Conservation (phyloP, 1,140 invertebrate species). For the Physella acuta region DNA sequence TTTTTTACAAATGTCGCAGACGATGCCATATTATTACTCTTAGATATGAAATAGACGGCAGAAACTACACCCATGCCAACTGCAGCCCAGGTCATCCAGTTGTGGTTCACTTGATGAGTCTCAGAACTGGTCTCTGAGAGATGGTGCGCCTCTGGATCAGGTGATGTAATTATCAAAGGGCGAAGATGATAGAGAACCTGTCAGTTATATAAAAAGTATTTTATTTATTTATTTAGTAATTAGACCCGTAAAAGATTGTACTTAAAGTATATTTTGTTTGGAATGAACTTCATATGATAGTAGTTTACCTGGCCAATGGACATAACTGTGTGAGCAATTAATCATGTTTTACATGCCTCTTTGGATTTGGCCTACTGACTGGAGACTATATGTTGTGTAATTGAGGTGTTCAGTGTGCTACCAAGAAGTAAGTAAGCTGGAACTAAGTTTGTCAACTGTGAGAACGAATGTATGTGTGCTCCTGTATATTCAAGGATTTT, state of each 20-base stretch:
- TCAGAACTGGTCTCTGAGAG: background rate
- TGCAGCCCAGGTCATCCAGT: constrained; percentile 16
- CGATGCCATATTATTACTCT: constrained; percentile 10
- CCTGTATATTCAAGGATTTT: background rate
- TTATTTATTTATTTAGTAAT: background rate
- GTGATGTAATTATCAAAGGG: constrained; percentile 34
- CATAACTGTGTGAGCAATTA: background rate
- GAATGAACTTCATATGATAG: background rate
- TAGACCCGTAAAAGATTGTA: background rate
- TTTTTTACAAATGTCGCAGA: constrained; percentile 22
- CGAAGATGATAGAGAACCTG: constrained; percentile 41
- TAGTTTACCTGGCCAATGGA: background rate
- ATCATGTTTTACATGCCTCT: background rate
- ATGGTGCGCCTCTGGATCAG: constrained; percentile 24
- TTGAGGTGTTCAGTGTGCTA: too few relatives aligned
- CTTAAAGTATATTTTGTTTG: background rate
- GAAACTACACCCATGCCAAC: constrained; percentile 27
- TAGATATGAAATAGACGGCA: constrained; percentile 23
- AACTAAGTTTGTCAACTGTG: too few relatives aligned
- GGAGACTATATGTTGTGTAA: too few relatives aligned
- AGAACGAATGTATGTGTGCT: too few relatives aligned
- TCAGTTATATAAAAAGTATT: background rate
- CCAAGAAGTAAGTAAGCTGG: too few relatives aligned
- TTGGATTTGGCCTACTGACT: too few relatives aligned
- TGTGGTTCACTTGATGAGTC: background rate